phyloP scores from a whole-genome alignment of 2,888 invertebrate genomes.

The Andrena trimmerana region DNA sequence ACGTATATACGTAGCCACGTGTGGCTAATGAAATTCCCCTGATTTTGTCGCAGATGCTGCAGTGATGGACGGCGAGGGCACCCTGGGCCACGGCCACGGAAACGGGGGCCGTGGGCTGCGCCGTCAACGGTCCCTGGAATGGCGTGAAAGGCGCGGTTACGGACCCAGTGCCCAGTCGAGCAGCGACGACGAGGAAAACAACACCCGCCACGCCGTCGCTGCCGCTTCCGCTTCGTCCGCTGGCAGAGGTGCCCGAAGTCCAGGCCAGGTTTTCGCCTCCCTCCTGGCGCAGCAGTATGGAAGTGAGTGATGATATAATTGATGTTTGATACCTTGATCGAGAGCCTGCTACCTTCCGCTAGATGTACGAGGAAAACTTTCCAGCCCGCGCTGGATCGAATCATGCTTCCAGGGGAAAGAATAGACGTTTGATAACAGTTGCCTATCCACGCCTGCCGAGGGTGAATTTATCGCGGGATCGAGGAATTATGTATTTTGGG shows the following conservation, averaged over 20 bases:
- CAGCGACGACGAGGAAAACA: slow-evolving; percentile 79
- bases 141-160: slow-evolving; percentile 87
- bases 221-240: slow-evolving; percentile 69
- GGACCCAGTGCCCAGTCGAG: slow-evolving; percentile 86
- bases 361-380: slow-evolving; percentile 30
- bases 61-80: slow-evolving; percentile 81
- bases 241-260: slow-evolving; percentile 77
- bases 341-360: slow-evolving; percentile 23
- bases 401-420: slow-evolving; percentile 24
- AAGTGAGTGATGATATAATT: slow-evolving; percentile 70
- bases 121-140: slow-evolving; percentile 87
- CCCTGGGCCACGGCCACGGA: slow-evolving; percentile 82
- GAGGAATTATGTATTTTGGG: slow-evolving; percentile 7
- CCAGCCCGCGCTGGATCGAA: slow-evolving; percentile 1
- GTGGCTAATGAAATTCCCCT: not conserved
- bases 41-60: slow-evolving; percentile 75
- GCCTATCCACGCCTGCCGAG: slow-evolving; percentile 3
- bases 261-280: slow-evolving; percentile 79
- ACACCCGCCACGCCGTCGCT: slow-evolving; percentile 75
- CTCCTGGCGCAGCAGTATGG: slow-evolving; percentile 79
- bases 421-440: slow-evolving; percentile 32
- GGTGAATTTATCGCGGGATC: slow-evolving; percentile 34
- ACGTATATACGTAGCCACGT: no score
- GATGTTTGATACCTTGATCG: slow-evolving; percentile 56
- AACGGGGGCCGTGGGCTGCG: slow-evolving; percentile 83